These are phyloP conservation scores for Quadroppia sp. DNA, from an alignment of 2,888 invertebrate genomes.

Conservation along the genomic window DNA sequence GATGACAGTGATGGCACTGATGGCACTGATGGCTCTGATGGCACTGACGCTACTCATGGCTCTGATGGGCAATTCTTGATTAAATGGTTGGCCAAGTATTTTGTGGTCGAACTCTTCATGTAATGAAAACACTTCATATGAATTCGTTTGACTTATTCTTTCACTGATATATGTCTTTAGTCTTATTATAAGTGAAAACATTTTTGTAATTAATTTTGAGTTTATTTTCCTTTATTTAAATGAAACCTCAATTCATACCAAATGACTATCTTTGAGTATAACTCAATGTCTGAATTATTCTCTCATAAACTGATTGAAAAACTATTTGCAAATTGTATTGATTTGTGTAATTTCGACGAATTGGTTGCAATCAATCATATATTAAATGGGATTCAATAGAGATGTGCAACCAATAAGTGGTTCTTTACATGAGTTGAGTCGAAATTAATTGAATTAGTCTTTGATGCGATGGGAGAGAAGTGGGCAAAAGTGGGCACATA, in stretches of 20 bases:
- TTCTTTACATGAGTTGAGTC: background rate
- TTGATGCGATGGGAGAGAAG: background rate
- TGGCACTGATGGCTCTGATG: conserved; percentile 12
- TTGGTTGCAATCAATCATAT: background rate
- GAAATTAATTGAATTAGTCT: conserved; percentile 13
- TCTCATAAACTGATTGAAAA: background rate
- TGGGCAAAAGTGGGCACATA: background rate
- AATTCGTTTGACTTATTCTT: background rate
- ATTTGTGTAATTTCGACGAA: background rate
- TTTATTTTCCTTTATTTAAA: no score
- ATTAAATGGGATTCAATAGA: background rate
- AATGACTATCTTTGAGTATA: background rate
- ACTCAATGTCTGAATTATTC: background rate
- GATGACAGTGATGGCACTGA: conserved; percentile 15
- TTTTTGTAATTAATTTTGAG: no score
- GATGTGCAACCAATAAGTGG: background rate
- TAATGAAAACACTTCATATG: conserved; percentile 14
- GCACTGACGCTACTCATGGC: conserved; percentile 4
- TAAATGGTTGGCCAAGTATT: conserved; percentile 15
- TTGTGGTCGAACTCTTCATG: conserved; percentile 10
- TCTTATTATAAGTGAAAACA: background rate
- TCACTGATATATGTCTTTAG: background rate
- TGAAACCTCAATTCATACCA: background rate
- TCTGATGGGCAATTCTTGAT: conserved; percentile 10
- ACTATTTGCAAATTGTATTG: background rate